A percentile compares a stretch with the other conserved stretches of the same genome.
These are phyloP conservation scores for Ophiothrix spiculata DNA, from an alignment of 35 echinoderm and acorn worm genomes.

Conservation along the genomic window DNA sequence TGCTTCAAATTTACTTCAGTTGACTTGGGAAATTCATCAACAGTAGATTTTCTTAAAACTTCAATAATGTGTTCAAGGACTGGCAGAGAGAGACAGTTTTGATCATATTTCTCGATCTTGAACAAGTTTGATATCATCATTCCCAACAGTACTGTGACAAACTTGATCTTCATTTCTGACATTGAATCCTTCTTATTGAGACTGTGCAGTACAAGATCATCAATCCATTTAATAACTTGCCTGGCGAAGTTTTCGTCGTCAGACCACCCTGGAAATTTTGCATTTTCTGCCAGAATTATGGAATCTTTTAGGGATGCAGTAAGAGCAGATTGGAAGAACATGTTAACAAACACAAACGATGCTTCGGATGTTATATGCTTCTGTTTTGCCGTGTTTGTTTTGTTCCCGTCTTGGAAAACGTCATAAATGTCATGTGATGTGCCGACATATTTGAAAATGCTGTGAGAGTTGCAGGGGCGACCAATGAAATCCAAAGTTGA, in stretches of 20 bases:
- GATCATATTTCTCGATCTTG: neutral
- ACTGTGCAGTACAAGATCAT: neutral
- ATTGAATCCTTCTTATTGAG: neutral
- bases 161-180: neutral
- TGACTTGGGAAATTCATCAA: neutral
- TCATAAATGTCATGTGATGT: neutral
- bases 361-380: neutral
- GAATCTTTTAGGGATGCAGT: neutral
- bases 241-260: neutral
- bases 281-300: neutral
- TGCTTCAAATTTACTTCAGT: neutral
- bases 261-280: neutral
- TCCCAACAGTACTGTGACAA: neutral
- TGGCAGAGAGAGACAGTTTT: neutral
- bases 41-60: neutral
- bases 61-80: neutral
- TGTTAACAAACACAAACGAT: neutral
- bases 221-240: neutral
- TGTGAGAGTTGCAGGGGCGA: neutral
- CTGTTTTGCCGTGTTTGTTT: neutral
- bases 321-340: neutral
- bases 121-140: neutral
- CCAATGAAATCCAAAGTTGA: neutral
- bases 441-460: neutral
- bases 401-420: neutral